These are phyloP conservation scores for Fragum whitleyi DNA, from an alignment of 2,888 invertebrate genomes.

Conservation along the genomic window DNA sequence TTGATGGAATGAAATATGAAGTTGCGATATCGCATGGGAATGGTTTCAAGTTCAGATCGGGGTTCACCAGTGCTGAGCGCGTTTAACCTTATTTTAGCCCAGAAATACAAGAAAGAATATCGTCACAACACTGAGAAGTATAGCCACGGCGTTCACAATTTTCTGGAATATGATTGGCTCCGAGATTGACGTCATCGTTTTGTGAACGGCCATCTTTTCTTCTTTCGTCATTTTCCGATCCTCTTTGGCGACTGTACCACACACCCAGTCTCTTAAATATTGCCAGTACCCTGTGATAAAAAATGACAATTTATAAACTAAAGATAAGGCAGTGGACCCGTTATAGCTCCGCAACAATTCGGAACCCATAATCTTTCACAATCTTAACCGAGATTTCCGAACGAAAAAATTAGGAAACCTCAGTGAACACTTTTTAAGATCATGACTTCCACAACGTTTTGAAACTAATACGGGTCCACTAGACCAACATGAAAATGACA, in stretches of 20 bases:
- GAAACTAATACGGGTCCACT: no score
- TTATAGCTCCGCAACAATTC: no score
- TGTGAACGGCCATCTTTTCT: conserved; percentile 65
- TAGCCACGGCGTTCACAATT: conserved; percentile 72
- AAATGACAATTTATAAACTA: background rate
- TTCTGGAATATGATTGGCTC: conserved; percentile 69
- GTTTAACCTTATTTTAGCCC: conserved; percentile 29
- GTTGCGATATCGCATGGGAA: no score
- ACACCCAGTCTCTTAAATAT: conserved; percentile 71
- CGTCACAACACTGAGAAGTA: conserved; percentile 69
- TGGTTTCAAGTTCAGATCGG: no score
- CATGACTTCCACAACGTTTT: no score
- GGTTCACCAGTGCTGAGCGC: no score
- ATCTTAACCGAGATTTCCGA: no score
- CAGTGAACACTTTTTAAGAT: no score
- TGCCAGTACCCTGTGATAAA: conserved; percentile 24
- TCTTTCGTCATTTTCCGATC: conserved; percentile 67
- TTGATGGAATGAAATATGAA: no score
- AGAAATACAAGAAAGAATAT: conserved; percentile 81
- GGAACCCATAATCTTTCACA: no score
- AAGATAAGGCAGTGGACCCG: no score
- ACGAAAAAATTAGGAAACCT: no score
- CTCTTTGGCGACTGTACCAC: conserved; percentile 71
- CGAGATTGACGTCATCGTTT: conserved; percentile 76
- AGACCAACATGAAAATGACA: background rate